These are phyloP conservation scores for Apodemia duryi DNA, from an alignment of 2,888 invertebrate species.

Conservation along the genomic window DNA sequence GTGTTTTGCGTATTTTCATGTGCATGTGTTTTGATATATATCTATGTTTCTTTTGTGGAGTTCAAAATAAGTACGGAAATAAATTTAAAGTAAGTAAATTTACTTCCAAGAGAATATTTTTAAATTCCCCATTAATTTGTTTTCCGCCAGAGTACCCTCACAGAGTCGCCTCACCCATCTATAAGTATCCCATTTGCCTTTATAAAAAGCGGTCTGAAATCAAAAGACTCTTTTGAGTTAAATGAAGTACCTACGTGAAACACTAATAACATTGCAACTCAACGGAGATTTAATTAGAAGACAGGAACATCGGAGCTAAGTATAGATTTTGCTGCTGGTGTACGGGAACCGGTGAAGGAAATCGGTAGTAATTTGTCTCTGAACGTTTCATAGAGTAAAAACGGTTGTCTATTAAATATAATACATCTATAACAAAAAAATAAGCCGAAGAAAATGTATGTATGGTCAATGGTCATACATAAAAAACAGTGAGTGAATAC, in stretches of 20 bases:
- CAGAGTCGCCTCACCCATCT: too few relatives aligned
- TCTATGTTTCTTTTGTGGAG: too few relatives aligned
- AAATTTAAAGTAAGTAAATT: too few relatives aligned
- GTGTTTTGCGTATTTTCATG: too few relatives aligned
- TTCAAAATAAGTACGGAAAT: too few relatives aligned
- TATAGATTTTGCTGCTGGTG: constrained; percentile 14
- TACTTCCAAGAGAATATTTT: neutral
- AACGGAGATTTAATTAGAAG: constrained; percentile 17
- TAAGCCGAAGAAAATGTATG: too few relatives aligned
- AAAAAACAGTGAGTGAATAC: too few relatives aligned
- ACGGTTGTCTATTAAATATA: neutral
- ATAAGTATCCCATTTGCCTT: neutral
- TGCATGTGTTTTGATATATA: too few relatives aligned
- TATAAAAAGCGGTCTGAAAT: neutral
- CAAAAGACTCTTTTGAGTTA: constrained; percentile 14
- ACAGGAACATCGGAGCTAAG: constrained; percentile 13
- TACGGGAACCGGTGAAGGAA: neutral
- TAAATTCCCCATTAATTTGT: neutral
- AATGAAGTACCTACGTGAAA: constrained; percentile 2
- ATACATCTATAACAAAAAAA: too few relatives aligned
- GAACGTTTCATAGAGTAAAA: neutral
- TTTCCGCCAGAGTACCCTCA: neutral
- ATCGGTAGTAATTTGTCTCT: neutral
- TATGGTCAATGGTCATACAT: too few relatives aligned
- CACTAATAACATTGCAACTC: constrained; percentile 19